Conservation (phyloP, 2,797 vertebrate genomes). For the Falco biarmicus region DNA sequence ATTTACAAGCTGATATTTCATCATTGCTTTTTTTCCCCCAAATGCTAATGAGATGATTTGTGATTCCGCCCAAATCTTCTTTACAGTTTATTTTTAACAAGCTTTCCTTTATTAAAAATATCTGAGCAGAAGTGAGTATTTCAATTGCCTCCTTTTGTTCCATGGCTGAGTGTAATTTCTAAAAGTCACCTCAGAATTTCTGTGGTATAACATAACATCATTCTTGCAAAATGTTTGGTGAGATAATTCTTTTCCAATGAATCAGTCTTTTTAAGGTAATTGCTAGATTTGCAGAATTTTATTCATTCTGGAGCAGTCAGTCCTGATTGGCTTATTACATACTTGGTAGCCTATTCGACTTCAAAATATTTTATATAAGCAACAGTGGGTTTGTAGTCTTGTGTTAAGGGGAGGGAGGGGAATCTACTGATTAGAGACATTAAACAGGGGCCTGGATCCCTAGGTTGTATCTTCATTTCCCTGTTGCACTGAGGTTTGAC, state of each 20-base stretch:
- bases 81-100: conserved; percentile 66
- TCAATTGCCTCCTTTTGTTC: conserved; percentile 45
- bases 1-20: conserved; percentile 42
- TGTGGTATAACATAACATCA: background rate
- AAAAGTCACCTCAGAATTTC: conserved; percentile 55
- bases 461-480: background rate
- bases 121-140: conserved; percentile 22
- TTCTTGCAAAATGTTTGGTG: conserved; percentile 18
- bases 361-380: background rate
- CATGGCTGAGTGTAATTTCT: conserved; percentile 7
- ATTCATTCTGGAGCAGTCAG: background rate
- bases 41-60: conserved; percentile 63
- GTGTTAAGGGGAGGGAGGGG: background rate
- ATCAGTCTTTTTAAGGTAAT: background rate
- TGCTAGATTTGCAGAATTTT: background rate
- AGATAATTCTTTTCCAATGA: background rate
- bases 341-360: background rate
- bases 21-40: conserved; percentile 10
- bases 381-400: background rate
- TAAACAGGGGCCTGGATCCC: background rate
- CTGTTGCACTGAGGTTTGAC: background rate
- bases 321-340: background rate
- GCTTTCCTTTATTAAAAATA: conserved; percentile 61
- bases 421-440: background rate
- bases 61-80: conserved; percentile 54